phyloP scores from a whole-genome alignment of 2,888 invertebrate species.

The Drosophila mimetica region DNA sequence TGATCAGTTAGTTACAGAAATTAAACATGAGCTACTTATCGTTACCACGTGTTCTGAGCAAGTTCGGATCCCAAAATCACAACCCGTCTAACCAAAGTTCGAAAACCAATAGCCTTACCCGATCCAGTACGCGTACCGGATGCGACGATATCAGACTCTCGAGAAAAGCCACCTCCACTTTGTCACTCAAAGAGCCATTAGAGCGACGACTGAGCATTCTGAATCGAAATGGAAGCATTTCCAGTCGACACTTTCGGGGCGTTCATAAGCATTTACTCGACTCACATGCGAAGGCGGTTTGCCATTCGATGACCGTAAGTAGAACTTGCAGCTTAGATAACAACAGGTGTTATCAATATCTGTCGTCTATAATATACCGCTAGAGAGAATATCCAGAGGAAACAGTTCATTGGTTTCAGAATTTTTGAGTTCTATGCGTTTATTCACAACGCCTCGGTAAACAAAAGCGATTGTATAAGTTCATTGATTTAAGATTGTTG shows the following conservation, averaged over 20 bases:
- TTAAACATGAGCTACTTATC: slow-evolving; percentile 73
- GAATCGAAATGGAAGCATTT: slow-evolving; percentile 85
- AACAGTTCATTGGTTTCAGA: not conserved
- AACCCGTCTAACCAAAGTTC: slow-evolving; percentile 60
- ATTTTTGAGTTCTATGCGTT: slow-evolving; percentile 11
- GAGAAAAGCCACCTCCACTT: slow-evolving; percentile 60
- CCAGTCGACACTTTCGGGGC: slow-evolving; percentile 90
- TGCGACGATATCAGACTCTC: slow-evolving; percentile 46
- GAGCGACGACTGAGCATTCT: slow-evolving; percentile 66
- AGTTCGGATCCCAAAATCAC: slow-evolving; percentile 39
- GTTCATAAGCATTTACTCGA: slow-evolving; percentile 91
- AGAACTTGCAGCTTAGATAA: not conserved
- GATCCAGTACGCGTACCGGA: slow-evolving; percentile 37
- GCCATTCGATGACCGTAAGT: slow-evolving; percentile 94
- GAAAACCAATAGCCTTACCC: slow-evolving; percentile 80
- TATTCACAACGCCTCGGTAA: slow-evolving; percentile 25
- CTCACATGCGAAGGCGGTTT: slow-evolving; percentile 89
- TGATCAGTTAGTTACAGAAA: slow-evolving; percentile 10
- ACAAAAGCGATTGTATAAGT: slow-evolving; percentile 42
- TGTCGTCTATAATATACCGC: not conserved
- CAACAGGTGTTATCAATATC: not conserved
- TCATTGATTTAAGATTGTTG: slow-evolving; percentile 35
- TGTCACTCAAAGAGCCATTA: slow-evolving; percentile 68
- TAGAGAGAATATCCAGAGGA: not conserved
- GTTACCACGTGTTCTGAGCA: slow-evolving; percentile 62